phyloP scores from a whole-genome alignment of 30 jellyfish, hydroid and myxozoan genomes.

The Pseudorhiza aurosa region DNA sequence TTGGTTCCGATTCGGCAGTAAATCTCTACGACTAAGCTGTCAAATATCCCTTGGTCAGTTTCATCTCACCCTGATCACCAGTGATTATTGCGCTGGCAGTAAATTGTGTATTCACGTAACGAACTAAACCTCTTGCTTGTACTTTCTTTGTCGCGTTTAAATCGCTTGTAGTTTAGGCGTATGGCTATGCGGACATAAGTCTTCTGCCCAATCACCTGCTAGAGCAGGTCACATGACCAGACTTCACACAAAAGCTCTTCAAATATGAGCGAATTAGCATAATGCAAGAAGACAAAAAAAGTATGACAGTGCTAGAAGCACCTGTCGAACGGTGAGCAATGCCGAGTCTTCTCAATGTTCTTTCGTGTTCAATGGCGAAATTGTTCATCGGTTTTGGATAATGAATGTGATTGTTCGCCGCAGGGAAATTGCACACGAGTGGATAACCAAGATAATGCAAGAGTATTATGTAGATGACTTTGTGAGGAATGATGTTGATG shows the following conservation, averaged over 20 bases:
- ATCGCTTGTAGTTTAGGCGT: constrained; percentile 66
- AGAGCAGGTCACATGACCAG: constrained; percentile 42
- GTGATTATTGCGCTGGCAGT: constrained; percentile 4
- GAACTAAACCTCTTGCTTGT: constrained; percentile 11
- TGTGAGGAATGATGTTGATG: not conserved
- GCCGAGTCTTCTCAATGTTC: constrained; percentile 21
- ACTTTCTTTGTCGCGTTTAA: constrained; percentile 38
- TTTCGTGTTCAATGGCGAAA: constrained; percentile 13
- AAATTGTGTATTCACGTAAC: constrained; percentile 18
- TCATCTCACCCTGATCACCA: constrained; percentile 7
- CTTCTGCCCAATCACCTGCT: constrained; percentile 80
- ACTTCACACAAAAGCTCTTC: constrained; percentile 59
- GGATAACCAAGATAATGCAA: not conserved
- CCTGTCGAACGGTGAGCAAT: constrained; percentile 54
- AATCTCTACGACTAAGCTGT: not conserved
- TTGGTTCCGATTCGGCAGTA: constrained; percentile 1
- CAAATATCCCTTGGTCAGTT: not conserved
- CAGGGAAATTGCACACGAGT: constrained; percentile 10
- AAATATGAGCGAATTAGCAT: constrained; percentile 73
- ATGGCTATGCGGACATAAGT: constrained; percentile 64
- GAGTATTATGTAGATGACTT: constrained; percentile 23
- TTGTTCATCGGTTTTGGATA: constrained; percentile 14
- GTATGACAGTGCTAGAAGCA: constrained; percentile 50
- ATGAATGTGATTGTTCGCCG: constrained; percentile 11
- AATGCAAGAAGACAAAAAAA: constrained; percentile 38